phyloP scores from a whole-genome alignment of 2,888 invertebrate genomes.

The Polydrusus pterygomalis region DNA sequence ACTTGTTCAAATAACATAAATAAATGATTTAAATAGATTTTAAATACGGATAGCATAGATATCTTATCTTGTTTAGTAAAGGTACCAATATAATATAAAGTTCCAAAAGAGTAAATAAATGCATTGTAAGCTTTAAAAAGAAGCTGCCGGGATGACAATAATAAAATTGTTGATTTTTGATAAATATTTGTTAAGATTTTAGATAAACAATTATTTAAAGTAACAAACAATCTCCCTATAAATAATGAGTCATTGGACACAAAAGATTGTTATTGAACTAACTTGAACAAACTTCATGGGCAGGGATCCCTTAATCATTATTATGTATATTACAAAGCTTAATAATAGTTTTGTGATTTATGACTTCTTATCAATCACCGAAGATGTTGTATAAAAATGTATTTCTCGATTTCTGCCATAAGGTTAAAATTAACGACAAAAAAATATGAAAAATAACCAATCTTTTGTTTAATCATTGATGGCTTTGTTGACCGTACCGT shows the following conservation, averaged over 20 bases:
- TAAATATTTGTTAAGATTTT: constrained; percentile 13
- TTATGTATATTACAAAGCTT: no score
- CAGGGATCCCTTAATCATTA: neutral
- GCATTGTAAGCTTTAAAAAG: neutral
- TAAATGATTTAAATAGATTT: neutral
- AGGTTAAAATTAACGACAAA: no score
- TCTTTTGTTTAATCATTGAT: no score
- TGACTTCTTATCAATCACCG: no score
- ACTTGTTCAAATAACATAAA: no score
- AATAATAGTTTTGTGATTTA: no score
- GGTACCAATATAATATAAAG: neutral
- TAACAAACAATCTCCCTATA: neutral
- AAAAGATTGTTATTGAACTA: neutral
- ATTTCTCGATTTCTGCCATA: no score
- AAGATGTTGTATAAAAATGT: no score
- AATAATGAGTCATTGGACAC: neutral
- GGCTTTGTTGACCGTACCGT: no score
- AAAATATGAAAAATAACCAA: no score
- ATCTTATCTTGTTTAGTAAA: neutral
- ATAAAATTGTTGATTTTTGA: neutral
- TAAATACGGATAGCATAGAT: neutral
- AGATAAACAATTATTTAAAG: constrained; percentile 1
- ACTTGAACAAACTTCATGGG: neutral
- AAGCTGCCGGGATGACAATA: neutral
- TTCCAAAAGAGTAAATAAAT: neutral